These are phyloP conservation scores for Malacoctenus gilli DNA, from an alignment of 2,797 vertebrate genomes.

Conservation along the genomic window DNA sequence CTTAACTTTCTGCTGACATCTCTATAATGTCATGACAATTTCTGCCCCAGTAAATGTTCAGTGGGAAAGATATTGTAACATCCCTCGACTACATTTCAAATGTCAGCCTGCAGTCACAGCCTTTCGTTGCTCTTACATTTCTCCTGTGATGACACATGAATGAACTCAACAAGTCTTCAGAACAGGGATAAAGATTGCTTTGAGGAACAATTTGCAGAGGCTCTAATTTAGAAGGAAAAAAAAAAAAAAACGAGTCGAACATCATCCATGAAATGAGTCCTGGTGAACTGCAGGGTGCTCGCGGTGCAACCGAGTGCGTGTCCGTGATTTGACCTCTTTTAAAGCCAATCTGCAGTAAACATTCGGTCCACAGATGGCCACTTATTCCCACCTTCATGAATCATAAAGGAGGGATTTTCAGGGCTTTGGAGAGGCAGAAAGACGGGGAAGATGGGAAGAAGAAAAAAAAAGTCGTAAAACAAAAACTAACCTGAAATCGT, in stretches of 20 bases:
- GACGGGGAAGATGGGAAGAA: slow-evolving; percentile 8
- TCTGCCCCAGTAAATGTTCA: too few relatives aligned
- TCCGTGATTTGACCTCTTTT: slow-evolving; percentile 39
- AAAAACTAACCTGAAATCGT: slow-evolving; percentile 20
- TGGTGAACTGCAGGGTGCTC: slow-evolving; percentile 26
- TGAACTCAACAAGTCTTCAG: slow-evolving; percentile 1
- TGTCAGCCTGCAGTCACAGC: too few relatives aligned
- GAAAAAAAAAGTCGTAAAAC: slow-evolving; percentile 14
- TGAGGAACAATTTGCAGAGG: slow-evolving; percentile 15
- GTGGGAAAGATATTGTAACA: too few relatives aligned
- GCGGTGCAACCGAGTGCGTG: slow-evolving; percentile 4
- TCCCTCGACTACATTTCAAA: too few relatives aligned
- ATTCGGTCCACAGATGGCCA: slow-evolving; percentile 34
- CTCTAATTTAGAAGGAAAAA: slow-evolving; percentile 17
- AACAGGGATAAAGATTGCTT: slow-evolving; percentile 2
- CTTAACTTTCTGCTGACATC: too few relatives aligned
- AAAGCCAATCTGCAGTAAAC: slow-evolving; percentile 38
- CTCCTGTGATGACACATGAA: not conserved
- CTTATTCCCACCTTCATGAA: slow-evolving; percentile 46
- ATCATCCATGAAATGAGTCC: slow-evolving; percentile 15
- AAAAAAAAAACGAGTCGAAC: slow-evolving; percentile 16
- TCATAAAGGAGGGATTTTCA: slow-evolving; percentile 35
- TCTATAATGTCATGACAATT: too few relatives aligned
- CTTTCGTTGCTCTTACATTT: not conserved
- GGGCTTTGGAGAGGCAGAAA: slow-evolving; percentile 13